Evolutionary conservation across 2,888 invertebrate genomes (phyloP), one percentile per base, ranked within the genome.

Genomic region (Dyspetes luteomarginatus): DNA sequence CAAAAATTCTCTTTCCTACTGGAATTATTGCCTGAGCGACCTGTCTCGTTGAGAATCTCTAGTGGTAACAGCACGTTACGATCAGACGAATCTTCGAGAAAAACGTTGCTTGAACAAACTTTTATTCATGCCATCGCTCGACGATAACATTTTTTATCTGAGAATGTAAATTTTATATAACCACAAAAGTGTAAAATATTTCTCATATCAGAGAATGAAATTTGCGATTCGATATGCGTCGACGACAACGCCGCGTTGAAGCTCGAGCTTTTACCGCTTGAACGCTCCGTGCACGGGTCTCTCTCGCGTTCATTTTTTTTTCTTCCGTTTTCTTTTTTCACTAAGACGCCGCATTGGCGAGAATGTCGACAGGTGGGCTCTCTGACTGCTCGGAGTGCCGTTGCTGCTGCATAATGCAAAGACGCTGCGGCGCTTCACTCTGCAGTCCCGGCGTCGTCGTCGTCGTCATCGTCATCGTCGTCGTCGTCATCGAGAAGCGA

Each of bases 371-470:
- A 83, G 83, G 83, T 82, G 83, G 83, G 74, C 69, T 82, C 56
- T 62, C 60, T 62, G 62, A 78, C 50, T 67, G 78, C 78, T 71
- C 24, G 50, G 52, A 65, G 65, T 73, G 65, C 79, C 67, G 65
- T 67, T 56, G 52, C 83, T 82, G 62, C 76, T 83, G 83, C 83
- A 83, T 83, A 82, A 83, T 83, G 82, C 82, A 83, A 78, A 81
- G 78, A 81, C 73, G 73, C 77, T n/a, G n/a, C 77, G 81, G 78
- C 73, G 73, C 69, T 73, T 48, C 26, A 60, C 19, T n/a, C n/a
- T 45, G 62, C 41, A 41, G 65, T 67, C 64, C 30, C 67, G 52
- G 22, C 72, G 65, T 73, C 81, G 36, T 43, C 19, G 68, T n/a
- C n/a, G 24, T 30, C 24, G 41, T 58, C 56, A 26, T n/a, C n/a